Evolutionary conservation across 2,113 vertebrate genomes (phyloP).

Genomic region (Phyllostomus discolor): DNA sequence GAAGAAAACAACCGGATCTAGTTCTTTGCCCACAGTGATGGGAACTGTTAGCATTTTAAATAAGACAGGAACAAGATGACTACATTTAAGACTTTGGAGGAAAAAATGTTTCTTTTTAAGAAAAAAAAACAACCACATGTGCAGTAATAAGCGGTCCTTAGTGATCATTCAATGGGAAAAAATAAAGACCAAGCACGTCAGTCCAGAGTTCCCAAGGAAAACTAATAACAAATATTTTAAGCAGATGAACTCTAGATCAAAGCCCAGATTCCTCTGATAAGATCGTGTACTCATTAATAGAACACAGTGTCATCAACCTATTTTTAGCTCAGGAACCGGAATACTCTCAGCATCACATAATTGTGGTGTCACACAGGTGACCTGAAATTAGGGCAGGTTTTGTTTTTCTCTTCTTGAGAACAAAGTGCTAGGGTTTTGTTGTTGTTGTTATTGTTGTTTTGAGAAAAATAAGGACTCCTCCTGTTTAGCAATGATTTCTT

Average conservation of each 20-base stretch:
- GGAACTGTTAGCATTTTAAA: background rate
- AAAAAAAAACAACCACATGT: background rate
- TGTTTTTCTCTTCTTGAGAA: constrained; percentile 22
- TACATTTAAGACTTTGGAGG: background rate
- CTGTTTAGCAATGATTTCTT: background rate
- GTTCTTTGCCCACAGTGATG: background rate
- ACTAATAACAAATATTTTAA: background rate
- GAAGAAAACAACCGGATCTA: background rate
- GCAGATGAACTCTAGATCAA: background rate
- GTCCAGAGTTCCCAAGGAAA: background rate
- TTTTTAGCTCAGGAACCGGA: constrained; percentile 63
- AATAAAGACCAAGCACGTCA: background rate
- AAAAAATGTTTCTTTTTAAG: background rate
- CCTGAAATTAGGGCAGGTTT: constrained; percentile 53
- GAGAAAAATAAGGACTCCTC: background rate
- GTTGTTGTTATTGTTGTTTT: background rate
- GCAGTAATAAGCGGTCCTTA: rapidly evolving
- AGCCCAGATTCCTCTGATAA: constrained; percentile 48
- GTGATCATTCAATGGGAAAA: background rate
- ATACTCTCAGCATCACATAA: constrained; percentile 8
- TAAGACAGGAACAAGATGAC: background rate
- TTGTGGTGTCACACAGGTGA: constrained; percentile 36
- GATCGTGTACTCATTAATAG: constrained; percentile 49
- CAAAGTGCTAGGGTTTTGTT: background rate
- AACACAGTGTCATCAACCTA: constrained; percentile 47